Percentiles rank a stretch among this genome's conserved stretches.
These are phyloP conservation scores for Tenthredo amoena DNA, from an alignment of 2,888 invertebrate species.

Conservation along the genomic window DNA sequence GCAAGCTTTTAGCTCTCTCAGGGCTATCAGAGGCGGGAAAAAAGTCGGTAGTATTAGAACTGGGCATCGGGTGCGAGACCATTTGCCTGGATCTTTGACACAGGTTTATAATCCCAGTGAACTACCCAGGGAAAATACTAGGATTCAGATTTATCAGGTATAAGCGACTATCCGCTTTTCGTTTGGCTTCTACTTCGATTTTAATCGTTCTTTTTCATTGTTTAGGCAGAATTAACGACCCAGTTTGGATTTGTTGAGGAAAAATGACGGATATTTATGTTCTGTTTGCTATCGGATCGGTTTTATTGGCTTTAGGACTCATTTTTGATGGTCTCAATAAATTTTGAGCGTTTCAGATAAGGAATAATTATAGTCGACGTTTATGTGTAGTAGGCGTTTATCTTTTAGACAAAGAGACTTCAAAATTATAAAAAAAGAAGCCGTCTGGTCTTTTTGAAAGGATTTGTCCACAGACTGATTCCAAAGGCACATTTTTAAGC, in stretches of 20 bases:
- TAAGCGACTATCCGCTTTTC: constrained; percentile 58
- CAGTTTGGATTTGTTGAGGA: neutral
- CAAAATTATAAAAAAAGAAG: neutral
- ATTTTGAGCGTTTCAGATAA: neutral
- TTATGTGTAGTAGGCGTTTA: no score
- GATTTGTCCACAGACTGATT: neutral
- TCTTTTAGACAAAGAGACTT: no score
- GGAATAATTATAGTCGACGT: no score
- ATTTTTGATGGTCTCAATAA: no score
- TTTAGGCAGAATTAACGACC: neutral
- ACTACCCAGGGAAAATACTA: constrained; percentile 78
- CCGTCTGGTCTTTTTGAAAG: neutral
- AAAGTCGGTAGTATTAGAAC: constrained; percentile 81
- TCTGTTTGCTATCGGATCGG: no score
- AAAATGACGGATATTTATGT: no score
- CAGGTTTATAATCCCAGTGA: constrained; percentile 74
- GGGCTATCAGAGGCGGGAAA: constrained; percentile 83
- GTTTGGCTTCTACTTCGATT: constrained; percentile 51
- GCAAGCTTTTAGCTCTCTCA: constrained; percentile 87
- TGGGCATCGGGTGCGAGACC: constrained; percentile 81
- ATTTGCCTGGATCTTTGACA: constrained; percentile 80
- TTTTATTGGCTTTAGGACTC: no score
- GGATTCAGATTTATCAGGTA: constrained; percentile 82
- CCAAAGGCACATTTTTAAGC: no score
- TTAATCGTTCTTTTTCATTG: neutral